These are phyloP conservation scores for Antheraea assamensis DNA, from an alignment of 2,888 invertebrate genomes.

Conservation along the genomic window DNA sequence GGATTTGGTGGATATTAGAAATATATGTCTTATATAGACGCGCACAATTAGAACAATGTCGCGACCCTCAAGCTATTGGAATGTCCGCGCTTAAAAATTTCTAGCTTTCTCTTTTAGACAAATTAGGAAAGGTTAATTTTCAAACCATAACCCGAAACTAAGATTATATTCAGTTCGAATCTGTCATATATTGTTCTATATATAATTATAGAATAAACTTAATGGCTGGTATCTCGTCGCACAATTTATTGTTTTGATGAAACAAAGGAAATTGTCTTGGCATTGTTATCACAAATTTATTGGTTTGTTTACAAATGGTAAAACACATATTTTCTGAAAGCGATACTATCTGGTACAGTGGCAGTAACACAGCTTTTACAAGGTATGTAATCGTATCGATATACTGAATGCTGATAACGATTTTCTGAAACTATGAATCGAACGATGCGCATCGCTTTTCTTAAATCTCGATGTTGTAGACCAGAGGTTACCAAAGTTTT, in stretches of 20 bases:
- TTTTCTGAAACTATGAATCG: too few species aligned
- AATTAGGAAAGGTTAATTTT: not conserved
- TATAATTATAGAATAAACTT: not conserved
- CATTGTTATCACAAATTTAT: constrained; percentile 25
- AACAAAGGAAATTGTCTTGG: constrained; percentile 18
- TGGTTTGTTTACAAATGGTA: constrained; percentile 27
- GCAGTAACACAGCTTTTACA: not conserved
- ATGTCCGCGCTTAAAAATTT: too few species aligned
- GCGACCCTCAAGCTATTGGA: too few species aligned
- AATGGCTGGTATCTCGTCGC: not conserved
- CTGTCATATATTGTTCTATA: not conserved
- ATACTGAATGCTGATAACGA: too few species aligned
- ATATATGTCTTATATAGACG: too few species aligned
- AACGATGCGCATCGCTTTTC: too few species aligned
- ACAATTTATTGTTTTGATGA: constrained; percentile 5
- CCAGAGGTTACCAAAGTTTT: too few species aligned
- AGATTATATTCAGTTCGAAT: not conserved
- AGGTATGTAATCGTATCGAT: too few species aligned
- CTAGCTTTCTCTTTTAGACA: too few species aligned
- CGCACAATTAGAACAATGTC: too few species aligned
- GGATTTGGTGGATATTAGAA: too few species aligned
- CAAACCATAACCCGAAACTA: not conserved
- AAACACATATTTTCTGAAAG: not conserved
- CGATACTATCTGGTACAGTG: not conserved
- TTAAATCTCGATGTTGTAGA: too few species aligned